Conservation (phyloP, 2,888 invertebrate species). For the Notodonta ziczac region DNA sequence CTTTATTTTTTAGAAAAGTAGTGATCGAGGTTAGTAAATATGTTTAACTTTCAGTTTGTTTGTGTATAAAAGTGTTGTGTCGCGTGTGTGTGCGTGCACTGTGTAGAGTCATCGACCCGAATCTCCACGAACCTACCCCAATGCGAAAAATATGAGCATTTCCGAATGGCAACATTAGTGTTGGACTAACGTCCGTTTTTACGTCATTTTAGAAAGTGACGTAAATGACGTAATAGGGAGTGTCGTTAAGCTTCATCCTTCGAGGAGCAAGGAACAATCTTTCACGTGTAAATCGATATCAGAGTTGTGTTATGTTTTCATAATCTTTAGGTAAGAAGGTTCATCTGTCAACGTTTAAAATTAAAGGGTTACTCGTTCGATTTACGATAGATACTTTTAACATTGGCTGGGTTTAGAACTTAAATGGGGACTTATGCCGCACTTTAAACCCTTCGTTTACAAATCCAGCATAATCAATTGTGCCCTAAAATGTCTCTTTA, state of each 20-base stretch:
- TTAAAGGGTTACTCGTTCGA: too few relatives aligned
- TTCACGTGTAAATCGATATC: not conserved
- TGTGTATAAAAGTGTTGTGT: slow-evolving; percentile 44
- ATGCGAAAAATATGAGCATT: slow-evolving; percentile 65
- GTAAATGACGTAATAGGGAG: slow-evolving; percentile 9
- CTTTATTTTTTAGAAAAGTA: slow-evolving; percentile 33
- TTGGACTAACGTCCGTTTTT: slow-evolving; percentile 22
- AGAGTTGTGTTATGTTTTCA: not conserved
- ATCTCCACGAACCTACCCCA: slow-evolving; percentile 76
- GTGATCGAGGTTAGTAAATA: slow-evolving; percentile 34
- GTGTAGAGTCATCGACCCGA: slow-evolving; percentile 74
- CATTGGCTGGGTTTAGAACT: too few relatives aligned
- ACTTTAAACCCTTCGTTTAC: too few relatives aligned
- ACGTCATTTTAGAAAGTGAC: slow-evolving; percentile 32
- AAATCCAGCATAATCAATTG: too few relatives aligned
- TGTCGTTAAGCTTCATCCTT: slow-evolving; percentile 15
- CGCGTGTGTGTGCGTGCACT: slow-evolving; percentile 42
- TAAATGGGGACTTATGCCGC: too few relatives aligned
- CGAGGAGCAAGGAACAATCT: slow-evolving; percentile 4
- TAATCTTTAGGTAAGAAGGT: not conserved
- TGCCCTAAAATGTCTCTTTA: too few relatives aligned
- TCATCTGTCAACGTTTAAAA: not conserved
- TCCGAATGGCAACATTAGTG: slow-evolving; percentile 25
- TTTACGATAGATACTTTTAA: too few relatives aligned
- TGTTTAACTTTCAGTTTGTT: slow-evolving; percentile 22